phyloP scores from a whole-genome alignment of 2,797 vertebrate species.

The Gallinago nigripennis region DNA sequence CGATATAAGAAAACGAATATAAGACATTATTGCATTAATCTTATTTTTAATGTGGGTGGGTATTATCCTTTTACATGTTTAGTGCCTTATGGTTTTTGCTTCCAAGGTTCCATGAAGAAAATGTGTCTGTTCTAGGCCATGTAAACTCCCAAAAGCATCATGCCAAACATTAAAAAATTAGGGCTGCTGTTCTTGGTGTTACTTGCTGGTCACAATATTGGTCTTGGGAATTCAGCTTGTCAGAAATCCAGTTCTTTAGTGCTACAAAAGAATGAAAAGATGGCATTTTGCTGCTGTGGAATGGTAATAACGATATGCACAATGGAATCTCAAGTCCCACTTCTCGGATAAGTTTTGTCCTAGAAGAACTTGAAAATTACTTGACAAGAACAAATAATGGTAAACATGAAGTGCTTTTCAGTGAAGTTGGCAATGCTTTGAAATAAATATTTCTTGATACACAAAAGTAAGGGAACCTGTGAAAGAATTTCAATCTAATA shows the following conservation, averaged over 20 bases:
- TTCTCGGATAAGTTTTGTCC: conserved; percentile 13
- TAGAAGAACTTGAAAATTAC: conserved; percentile 23
- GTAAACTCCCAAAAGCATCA: conserved; percentile 40
- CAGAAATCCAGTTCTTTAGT: conserved; percentile 40
- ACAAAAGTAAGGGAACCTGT: neutral
- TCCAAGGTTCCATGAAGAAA: conserved; percentile 46
- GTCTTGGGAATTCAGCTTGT: conserved; percentile 37
- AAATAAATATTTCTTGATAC: neutral
- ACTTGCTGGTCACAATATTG: conserved; percentile 44
- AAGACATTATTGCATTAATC: neutral
- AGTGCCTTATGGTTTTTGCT: neutral
- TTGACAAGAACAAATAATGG: conserved; percentile 11
- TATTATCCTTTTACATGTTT: conserved; percentile 38
- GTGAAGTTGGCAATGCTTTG: neutral
- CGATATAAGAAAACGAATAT: conserved; percentile 1
- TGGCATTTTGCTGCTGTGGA: conserved; percentile 10
- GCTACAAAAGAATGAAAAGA: conserved; percentile 45
- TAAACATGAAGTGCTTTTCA: conserved; percentile 7
- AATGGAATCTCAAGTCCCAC: conserved; percentile 50
- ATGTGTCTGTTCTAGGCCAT: conserved; percentile 34
- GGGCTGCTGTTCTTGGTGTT: conserved; percentile 47
- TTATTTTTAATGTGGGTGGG: neutral
- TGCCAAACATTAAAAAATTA: conserved; percentile 31
- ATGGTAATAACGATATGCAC: neutral
- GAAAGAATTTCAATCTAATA: neutral